phyloP scores from a whole-genome alignment of 2,888 invertebrate species.

The Steromphala cineraria region DNA sequence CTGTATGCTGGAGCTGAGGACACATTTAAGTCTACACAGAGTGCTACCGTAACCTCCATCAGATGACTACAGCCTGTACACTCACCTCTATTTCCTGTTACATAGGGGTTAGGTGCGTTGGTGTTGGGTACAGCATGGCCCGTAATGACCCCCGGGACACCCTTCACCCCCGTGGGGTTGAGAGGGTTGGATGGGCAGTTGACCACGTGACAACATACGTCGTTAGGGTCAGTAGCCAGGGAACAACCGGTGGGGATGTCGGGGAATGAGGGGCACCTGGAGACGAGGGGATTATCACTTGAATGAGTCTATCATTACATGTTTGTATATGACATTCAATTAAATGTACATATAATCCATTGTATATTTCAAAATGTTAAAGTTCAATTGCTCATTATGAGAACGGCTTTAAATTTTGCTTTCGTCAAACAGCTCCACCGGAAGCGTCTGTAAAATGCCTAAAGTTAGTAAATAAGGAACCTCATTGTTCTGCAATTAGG shows the following conservation, averaged over 20 bases:
- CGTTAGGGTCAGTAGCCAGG: slow-evolving; percentile 52
- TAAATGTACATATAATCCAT: no score
- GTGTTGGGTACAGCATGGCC: slow-evolving; percentile 48
- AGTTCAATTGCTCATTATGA: no score
- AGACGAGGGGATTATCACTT: background rate
- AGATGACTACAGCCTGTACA: background rate
- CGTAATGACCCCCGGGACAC: slow-evolving; percentile 49
- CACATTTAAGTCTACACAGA: no score
- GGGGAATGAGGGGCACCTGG: slow-evolving; percentile 59
- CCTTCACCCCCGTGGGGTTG: slow-evolving; percentile 31
- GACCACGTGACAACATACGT: slow-evolving; percentile 54
- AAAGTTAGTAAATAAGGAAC: no score
- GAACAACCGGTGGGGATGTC: slow-evolving; percentile 48
- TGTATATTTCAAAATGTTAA: no score
- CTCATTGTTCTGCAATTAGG: no score
- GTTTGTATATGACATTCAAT: no score
- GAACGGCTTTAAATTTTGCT: no score
- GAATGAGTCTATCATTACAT: background rate
- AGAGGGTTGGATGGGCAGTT: slow-evolving; percentile 44
- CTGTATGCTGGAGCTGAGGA: no score
- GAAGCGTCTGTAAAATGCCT: no score
- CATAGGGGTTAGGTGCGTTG: slow-evolving; percentile 29
- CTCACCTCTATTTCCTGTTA: slow-evolving; percentile 46
- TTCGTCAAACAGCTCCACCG: no score
- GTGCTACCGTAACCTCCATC: no score